phyloP scores from a whole-genome alignment of 2,113 vertebrate genomes.

The Aphyosemion australe region DNA sequence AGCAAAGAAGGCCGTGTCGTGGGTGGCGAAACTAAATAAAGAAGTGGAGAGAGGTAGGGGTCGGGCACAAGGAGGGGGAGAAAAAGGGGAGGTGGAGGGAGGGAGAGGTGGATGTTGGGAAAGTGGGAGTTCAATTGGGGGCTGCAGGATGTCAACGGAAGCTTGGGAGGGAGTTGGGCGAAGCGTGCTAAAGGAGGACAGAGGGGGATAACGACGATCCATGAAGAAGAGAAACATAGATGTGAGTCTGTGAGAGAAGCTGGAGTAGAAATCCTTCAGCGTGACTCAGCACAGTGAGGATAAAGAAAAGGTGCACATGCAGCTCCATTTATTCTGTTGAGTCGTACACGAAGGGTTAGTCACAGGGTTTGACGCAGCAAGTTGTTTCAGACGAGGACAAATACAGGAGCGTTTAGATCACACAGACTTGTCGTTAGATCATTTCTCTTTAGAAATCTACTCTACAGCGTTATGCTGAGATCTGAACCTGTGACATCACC shows the following conservation, averaged over 20 bases:
- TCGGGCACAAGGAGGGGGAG: slow-evolving; percentile 19
- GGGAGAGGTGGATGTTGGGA: slow-evolving; percentile 23
- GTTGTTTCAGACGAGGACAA: accelerated
- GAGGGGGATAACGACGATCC: slow-evolving; percentile 26
- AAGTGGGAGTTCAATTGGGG: slow-evolving; percentile 57
- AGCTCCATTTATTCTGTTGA: not conserved
- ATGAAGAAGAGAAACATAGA: slow-evolving; percentile 39
- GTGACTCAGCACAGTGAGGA: not conserved
- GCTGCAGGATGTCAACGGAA: slow-evolving; percentile 45
- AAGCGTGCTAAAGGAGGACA: slow-evolving; percentile 26
- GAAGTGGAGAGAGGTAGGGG: slow-evolving; percentile 38
- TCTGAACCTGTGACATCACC: not conserved
- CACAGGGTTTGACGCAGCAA: not conserved
- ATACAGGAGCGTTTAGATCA: not conserved
- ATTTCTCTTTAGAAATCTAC: not conserved
- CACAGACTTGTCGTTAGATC: not conserved
- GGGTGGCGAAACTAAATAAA: slow-evolving; percentile 34
- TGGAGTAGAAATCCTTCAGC: not conserved
- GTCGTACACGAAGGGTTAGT: not conserved
- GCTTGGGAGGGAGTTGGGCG: slow-evolving; percentile 30
- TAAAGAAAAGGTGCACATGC: not conserved
- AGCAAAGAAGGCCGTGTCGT: slow-evolving; percentile 1
- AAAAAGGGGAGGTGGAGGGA: slow-evolving; percentile 31
- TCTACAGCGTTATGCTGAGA: not conserved
- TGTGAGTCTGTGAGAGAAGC: slow-evolving; percentile 27